Base-by-base conservation (phyloP, 2,113 vertebrate genomes). In the Poeciliopsis turrubarensis region DNA sequence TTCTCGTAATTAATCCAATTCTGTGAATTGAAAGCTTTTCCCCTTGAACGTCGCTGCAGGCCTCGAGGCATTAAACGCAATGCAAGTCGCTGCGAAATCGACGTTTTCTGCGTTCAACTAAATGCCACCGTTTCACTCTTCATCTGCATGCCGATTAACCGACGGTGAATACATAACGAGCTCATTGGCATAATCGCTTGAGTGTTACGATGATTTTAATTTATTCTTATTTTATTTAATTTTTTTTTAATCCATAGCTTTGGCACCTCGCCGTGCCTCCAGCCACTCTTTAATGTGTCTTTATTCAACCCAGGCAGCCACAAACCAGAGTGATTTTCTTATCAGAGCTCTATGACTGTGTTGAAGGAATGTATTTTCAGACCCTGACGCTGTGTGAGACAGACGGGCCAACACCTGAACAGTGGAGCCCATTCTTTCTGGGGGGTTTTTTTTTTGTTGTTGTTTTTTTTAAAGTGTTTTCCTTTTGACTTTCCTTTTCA, bases 181-280 rank as follows among this genome's bases (percentile, higher is more conserved):
- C 64, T 87, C 29, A 89, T 93, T 92, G 91, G 86, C 91, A 92
- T 92, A 93, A 92, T 91, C 90, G 27, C 87, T 90, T 78, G 77
- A 86, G 77, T 78, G 90, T 82, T 57, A 80, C 90, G 90, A 89
- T 85, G 78, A 90, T 91, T 92, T 90, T 82, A 83, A 89, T 91
- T 92, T 83, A 87, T 89, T 90, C 89, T 91, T 89, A 86, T 68
- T 27, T 91, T 11, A 22, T 25, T 25, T 31, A 31, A 2, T 81
- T 81, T 3, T 65, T 80, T 75, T 63, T 84, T 92, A 92, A 91
- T 91, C 91, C 89, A 82, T 60, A 84, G 83, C 86, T 39, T 32
- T 32, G 62, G 82, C 74, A 1, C 73, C 83, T 15, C 70, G 67
- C 77, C 32, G 1, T 71, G 78, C 87, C 63, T 68, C 73, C 65